These are phyloP conservation scores for Poecile montanus DNA, from an alignment of 2,797 vertebrate species.

Conservation along the genomic window DNA sequence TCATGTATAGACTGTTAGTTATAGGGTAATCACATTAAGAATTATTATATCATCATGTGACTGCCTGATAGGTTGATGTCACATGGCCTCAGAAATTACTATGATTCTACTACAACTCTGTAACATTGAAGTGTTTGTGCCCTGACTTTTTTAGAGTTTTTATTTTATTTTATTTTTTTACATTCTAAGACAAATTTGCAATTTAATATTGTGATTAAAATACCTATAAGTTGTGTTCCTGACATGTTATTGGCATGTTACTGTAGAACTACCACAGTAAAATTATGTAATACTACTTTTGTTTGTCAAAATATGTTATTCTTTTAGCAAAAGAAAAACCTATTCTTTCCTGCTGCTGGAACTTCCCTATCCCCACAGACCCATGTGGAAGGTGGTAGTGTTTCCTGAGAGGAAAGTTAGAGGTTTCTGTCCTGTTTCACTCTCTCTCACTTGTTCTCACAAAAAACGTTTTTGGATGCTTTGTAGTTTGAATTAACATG, in stretches of 20 bases:
- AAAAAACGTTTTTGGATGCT: neutral
- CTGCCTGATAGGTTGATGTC: neutral
- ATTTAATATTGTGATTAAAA: neutral
- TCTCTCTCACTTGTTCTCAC: neutral
- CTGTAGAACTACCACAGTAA: neutral
- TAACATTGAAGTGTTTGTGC: neutral
- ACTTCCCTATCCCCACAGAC: neutral
- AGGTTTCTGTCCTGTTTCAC: neutral
- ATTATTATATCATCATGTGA: neutral
- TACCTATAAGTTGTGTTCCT: neutral
- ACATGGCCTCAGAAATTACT: neutral
- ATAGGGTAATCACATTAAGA: neutral
- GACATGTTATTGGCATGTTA: neutral
- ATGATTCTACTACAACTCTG: neutral
- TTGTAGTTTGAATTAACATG: neutral
- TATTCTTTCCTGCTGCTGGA: neutral
- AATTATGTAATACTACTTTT: neutral
- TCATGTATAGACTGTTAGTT: neutral
- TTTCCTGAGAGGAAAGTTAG: neutral
- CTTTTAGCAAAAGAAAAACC: neutral
- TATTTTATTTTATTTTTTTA: neutral
- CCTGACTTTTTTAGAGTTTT: neutral
- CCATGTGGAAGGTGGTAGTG: neutral
- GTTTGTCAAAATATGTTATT: neutral
- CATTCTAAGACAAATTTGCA: neutral